These are phyloP conservation scores for Macrobrachium nipponense DNA, from an alignment of 1,140 invertebrate genomes.

Conservation along the genomic window DNA sequence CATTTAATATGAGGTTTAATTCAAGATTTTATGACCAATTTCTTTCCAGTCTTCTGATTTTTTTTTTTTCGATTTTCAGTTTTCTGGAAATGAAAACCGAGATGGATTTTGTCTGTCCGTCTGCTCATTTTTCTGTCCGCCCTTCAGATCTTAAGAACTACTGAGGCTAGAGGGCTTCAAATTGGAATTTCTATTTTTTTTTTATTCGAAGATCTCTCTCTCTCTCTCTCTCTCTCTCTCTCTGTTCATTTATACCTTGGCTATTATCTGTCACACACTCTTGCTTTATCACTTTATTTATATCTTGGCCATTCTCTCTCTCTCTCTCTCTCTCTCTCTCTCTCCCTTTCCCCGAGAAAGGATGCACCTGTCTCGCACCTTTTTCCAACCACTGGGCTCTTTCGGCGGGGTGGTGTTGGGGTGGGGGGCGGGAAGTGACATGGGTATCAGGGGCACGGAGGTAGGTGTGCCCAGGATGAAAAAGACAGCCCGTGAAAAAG, in stretches of 20 bases:
- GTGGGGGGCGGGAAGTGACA: background rate
- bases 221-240: background rate
- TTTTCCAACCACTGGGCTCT: too few species aligned
- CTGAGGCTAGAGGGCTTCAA: too few species aligned
- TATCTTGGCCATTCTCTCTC: conserved; percentile 3
- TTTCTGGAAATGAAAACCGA: too few species aligned
- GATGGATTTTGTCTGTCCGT: too few species aligned
- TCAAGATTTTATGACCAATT: too few species aligned
- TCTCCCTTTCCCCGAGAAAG: background rate
- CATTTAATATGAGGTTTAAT: too few species aligned
- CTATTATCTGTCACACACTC: background rate
- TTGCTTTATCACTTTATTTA: background rate
- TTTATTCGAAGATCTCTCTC: background rate
- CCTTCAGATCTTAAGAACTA: too few species aligned
- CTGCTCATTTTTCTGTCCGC: too few species aligned
- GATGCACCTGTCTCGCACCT: conserved; percentile 1
- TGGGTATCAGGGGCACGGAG: background rate
- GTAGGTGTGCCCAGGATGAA: background rate
- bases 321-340: conserved; percentile 36
- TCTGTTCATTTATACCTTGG: too few species aligned
- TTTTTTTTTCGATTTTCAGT: too few species aligned
- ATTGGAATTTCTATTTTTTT: background rate
- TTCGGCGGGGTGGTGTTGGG: background rate
- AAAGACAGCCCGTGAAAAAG: background rate
- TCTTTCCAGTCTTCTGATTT: too few species aligned